Base-by-base conservation (phyloP, 2,113 vertebrate species). In the Ariopsis seemanni region DNA sequence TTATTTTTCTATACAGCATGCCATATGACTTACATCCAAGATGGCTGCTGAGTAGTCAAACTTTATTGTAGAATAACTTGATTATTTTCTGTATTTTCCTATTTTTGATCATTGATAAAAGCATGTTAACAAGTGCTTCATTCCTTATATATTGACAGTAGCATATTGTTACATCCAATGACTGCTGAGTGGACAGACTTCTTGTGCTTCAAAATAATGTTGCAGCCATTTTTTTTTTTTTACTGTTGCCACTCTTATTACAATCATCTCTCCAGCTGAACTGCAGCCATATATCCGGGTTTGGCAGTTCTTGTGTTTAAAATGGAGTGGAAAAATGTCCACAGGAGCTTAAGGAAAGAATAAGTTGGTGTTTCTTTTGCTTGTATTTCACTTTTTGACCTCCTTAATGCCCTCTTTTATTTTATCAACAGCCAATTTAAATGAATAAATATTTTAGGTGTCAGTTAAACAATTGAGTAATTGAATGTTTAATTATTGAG, bases 401-500 rank as follows among this genome's bases (percentile, higher is more conserved):
- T 75, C 75, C 34, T 71, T 84, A 71, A 71, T 1, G 22, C n/a
- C 34, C 50, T 53, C 15, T 22, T 7, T 74, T 34, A 74, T 18
- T 83, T 30, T n/a, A 85, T 42, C 69, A 75, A 75, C 52, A 72
- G 69, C 30, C 83, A 75, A 60, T 85, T 74, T 75, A 65, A 55
- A 7, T 2, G 69, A 60, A 85, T 85, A 74, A 85, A 85, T 85
- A 85, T 85, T 85, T 74, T 58, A 85, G 69, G 53, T 84, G 82
- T 84, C 82, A 84, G 69, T 85, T 85, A 72, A 85, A 85, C 69
- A 72, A 15, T 74, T 34, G 69, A 30, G 53, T 74, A 85, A 85
- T 85, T 74, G 69, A 85, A 85, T 53, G 69, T 75, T 85, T 74
- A 85, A 85, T 85, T 74, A 74, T 60, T 85, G 34, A 85, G 69